Evolutionary conservation across 2,797 vertebrate species (phyloP).

Genomic region (Taenioides sp.): DNA sequence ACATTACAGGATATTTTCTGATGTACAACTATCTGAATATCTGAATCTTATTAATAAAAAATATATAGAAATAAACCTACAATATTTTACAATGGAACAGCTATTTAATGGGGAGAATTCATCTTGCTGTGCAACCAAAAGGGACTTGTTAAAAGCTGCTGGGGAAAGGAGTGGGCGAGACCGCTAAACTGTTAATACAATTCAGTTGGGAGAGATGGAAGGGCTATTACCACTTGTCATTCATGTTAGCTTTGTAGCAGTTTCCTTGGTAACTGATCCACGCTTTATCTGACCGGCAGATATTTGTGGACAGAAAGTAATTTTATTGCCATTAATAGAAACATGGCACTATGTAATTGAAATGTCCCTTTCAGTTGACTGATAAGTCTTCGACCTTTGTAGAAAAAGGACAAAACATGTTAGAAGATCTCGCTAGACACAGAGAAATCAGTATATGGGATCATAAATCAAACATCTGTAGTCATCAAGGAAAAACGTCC

Average conservation of each 20-base stretch:
- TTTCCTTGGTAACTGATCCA: conserved; percentile 55
- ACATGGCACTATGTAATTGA: conserved; percentile 1
- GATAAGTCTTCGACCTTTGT: not conserved
- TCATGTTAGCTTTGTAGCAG: conserved; percentile 32
- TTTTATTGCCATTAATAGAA: conserved; percentile 13
- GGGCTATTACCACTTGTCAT: conserved; percentile 48
- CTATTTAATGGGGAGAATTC: not conserved
- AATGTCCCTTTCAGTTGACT: not conserved
- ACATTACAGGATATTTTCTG: not conserved
- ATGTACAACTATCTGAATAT: not conserved
- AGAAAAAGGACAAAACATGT: not conserved
- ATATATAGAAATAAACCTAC: not conserved
- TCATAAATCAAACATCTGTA: not conserved
- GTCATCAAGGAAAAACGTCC: not conserved
- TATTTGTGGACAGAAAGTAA: conserved; percentile 6
- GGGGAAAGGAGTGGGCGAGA: conserved; percentile 5
- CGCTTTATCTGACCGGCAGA: conserved; percentile 20
- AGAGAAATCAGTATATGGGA: not conserved
- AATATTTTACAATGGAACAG: not conserved
- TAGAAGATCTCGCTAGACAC: not conserved
- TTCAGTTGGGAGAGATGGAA: conserved; percentile 8
- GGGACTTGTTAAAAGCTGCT: not conserved
- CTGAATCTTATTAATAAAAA: not conserved
- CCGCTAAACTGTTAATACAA: conserved; percentile 32
- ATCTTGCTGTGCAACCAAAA: not conserved